phyloP scores from a whole-genome alignment of 2,797 vertebrate species.

The Rhodeus uyekii region DNA sequence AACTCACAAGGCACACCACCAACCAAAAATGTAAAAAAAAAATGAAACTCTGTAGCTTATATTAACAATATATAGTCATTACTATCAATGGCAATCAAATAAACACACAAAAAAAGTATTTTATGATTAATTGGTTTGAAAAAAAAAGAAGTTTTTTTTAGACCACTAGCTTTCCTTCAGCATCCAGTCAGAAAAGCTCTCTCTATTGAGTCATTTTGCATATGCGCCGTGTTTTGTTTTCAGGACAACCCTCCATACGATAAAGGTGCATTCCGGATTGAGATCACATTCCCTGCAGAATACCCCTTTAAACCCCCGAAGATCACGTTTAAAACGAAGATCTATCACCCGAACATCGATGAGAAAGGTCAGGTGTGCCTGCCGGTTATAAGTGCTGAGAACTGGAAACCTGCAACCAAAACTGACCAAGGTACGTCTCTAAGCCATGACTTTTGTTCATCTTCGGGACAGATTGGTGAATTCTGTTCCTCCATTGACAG shows the following conservation, averaged over 20 bases:
- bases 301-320: slow-evolving; percentile 98
- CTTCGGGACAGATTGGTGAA: too few relatives aligned
- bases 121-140: too few relatives aligned
- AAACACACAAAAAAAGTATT: too few relatives aligned
- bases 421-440: slow-evolving; percentile 86
- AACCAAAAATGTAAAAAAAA: too few relatives aligned
- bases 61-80: too few relatives aligned
- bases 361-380: slow-evolving; percentile 98
- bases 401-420: slow-evolving; percentile 99
- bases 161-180: not conserved
- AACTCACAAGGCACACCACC: too few relatives aligned
- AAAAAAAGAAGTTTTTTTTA: too few relatives aligned
- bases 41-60: too few relatives aligned
- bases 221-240: not conserved
- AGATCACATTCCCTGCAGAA: slow-evolving; percentile 94
- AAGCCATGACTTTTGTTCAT: too few relatives aligned
- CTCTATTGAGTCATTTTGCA: not conserved
- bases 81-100: too few relatives aligned
- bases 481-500: too few relatives aligned
- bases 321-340: slow-evolving; percentile 98
- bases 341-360: slow-evolving; percentile 98
- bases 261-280: slow-evolving; percentile 97
- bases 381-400: slow-evolving; percentile 95
- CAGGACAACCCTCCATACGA: slow-evolving; percentile 94
- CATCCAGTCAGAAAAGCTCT: not conserved